A percentile compares a stretch with the other conserved stretches of the same genome.
Conservation (phyloP, 2,797 vertebrate genomes). For the Emydoidea blandingii region DNA sequence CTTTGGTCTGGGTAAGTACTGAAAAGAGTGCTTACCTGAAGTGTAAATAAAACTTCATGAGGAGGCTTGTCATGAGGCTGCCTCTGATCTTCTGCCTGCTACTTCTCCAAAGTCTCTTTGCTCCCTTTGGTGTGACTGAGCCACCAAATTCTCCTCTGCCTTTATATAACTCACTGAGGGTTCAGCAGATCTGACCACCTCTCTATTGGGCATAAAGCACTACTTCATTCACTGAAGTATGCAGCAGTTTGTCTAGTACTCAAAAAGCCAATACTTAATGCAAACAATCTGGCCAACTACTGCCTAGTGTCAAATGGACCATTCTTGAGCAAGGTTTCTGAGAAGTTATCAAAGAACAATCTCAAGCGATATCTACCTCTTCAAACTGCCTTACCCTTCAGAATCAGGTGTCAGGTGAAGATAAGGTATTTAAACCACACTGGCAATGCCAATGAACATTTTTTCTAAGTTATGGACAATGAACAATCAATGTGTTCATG, state of each 20-base stretch:
- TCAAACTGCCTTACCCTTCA: not conserved
- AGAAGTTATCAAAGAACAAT: not conserved
- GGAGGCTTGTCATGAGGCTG: not conserved
- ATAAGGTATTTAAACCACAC: not conserved
- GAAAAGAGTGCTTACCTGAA: not conserved
- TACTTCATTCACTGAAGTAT: not conserved
- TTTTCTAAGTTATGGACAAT: not conserved
- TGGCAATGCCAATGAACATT: not conserved
- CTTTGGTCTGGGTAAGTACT: not conserved
- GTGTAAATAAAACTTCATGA: not conserved
- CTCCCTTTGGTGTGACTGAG: not conserved
- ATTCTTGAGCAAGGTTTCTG: not conserved
- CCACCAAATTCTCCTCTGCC: not conserved
- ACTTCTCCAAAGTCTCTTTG: not conserved
- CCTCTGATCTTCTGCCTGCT: not conserved
- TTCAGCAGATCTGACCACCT: not conserved
- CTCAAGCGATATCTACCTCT: not conserved
- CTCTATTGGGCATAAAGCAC: not conserved
- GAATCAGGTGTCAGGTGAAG: not conserved
- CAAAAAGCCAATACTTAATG: not conserved
- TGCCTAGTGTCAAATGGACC: not conserved
- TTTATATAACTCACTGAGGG: rapidly evolving
- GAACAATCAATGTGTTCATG: not conserved
- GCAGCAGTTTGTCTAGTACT: not conserved
- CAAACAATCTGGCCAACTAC: not conserved